Conservation (phyloP, 1,140 invertebrate species). For the Drosophila truncata region DNA sequence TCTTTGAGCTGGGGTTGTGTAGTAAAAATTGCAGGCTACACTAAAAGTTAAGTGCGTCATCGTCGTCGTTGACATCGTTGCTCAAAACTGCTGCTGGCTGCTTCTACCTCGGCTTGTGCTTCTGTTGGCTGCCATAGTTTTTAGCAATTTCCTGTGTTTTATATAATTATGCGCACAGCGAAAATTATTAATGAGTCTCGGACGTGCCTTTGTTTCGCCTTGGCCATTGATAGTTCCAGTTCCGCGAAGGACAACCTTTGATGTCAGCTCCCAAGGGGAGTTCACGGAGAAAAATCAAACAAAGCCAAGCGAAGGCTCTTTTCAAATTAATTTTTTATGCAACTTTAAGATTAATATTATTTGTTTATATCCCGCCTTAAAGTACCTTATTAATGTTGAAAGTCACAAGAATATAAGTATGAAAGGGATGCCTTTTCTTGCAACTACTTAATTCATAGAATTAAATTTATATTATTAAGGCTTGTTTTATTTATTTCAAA, state of each 20-base stretch:
- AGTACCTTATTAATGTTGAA: not conserved
- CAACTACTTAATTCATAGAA: too few relatives aligned
- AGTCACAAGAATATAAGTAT: not conserved
- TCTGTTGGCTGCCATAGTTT: constrained; percentile 50
- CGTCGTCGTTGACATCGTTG: constrained; percentile 50
- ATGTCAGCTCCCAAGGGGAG: constrained; percentile 20
- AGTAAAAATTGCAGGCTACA: constrained; percentile 66
- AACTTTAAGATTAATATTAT: not conserved
- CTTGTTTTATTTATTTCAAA: not conserved
- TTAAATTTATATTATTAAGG: not conserved
- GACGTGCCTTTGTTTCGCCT: constrained; percentile 48
- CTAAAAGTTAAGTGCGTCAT: constrained; percentile 71
- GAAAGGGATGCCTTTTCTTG: too few relatives aligned
- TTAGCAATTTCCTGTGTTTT: constrained; percentile 69
- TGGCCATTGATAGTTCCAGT: constrained; percentile 39
- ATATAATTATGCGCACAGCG: constrained; percentile 69
- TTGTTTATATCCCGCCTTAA: not conserved
- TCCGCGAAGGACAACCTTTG: constrained; percentile 35
- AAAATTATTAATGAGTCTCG: constrained; percentile 67
- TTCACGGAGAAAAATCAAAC: not conserved
- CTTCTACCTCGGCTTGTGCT: constrained; percentile 27
- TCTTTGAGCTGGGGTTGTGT: constrained; percentile 47
- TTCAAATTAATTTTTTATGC: not conserved
- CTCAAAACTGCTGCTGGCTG: constrained; percentile 36
- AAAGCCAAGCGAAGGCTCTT: not conserved